Conservation (phyloP, 2,888 invertebrate species). For the Xanthia icteritia region DNA sequence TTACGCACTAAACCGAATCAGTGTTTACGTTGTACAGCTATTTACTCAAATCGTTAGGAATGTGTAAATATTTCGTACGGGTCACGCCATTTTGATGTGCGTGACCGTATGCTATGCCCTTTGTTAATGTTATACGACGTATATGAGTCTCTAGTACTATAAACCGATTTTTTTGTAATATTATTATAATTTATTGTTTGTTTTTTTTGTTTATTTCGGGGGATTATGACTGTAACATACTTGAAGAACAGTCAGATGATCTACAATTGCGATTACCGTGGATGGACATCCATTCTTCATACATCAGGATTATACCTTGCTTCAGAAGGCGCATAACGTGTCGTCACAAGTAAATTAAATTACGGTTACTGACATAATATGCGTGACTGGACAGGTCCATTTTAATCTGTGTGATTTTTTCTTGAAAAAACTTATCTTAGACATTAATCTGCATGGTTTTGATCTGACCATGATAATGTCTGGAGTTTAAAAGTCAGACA, state of each 20-base stretch:
- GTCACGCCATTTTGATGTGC: constrained; percentile 48
- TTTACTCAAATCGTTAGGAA: constrained; percentile 52
- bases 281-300: background rate
- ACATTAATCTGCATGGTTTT: too few relatives aligned
- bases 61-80: constrained; percentile 52
- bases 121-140: constrained; percentile 27
- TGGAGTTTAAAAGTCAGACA: too few relatives aligned
- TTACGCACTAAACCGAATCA: constrained; percentile 49
- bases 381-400: too few relatives aligned
- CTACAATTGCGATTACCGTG: background rate
- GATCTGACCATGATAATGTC: too few relatives aligned
- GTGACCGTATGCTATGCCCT: constrained; percentile 38
- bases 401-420: too few relatives aligned
- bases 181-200: background rate
- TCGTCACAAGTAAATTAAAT: too few relatives aligned
- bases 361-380: too few relatives aligned
- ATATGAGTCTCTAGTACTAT: constrained; percentile 1
- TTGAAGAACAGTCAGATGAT: background rate
- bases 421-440: too few relatives aligned
- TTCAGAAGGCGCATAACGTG: background rate
- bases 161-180: constrained; percentile 19
- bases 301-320: background rate
- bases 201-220: background rate
- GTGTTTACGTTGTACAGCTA: constrained; percentile 43
- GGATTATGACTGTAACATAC: too few relatives aligned